These are phyloP conservation scores for Rhopalosiphum padi DNA, from an alignment of 1,140 invertebrate species.

Conservation along the genomic window DNA sequence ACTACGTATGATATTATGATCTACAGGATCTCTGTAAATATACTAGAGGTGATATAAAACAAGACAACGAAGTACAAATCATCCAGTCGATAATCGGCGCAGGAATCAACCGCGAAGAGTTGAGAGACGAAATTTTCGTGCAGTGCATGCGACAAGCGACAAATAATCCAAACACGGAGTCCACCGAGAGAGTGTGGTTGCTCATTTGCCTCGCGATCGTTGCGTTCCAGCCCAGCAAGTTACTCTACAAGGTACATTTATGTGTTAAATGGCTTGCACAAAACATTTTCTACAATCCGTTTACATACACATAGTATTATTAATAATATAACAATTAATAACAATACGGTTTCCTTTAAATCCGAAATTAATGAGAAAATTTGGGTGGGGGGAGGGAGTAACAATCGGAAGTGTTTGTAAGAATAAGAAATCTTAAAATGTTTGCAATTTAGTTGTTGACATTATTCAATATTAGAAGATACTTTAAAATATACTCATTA, in stretches of 20 bases:
- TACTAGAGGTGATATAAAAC: constrained; percentile 81
- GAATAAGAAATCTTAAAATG: background rate
- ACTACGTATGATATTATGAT: background rate
- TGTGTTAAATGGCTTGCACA: background rate
- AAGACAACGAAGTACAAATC: constrained; percentile 79
- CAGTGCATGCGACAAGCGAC: constrained; percentile 82
- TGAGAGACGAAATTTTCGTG: constrained; percentile 88
- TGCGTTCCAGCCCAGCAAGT: constrained; percentile 90
- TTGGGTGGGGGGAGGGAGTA: no score
- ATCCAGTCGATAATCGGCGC: constrained; percentile 86
- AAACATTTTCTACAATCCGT: background rate
- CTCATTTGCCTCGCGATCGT: constrained; percentile 87
- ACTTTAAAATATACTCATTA: background rate
- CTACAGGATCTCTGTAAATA: constrained; percentile 85
- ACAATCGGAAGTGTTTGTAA: no score
- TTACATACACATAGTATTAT: background rate
- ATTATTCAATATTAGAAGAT: background rate
- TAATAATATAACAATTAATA: background rate
- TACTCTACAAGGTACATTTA: constrained; percentile 74
- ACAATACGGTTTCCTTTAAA: no score
- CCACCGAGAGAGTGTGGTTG: constrained; percentile 77
- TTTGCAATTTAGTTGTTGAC: background rate
- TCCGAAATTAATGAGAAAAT: no score
- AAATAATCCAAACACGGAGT: constrained; percentile 67
- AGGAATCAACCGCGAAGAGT: constrained; percentile 86